A percentile compares a stretch with the other conserved stretches of the same genome.
phyloP scores from a whole-genome alignment of 2,888 invertebrate species.

The Leptinotarsa peninsularis region DNA sequence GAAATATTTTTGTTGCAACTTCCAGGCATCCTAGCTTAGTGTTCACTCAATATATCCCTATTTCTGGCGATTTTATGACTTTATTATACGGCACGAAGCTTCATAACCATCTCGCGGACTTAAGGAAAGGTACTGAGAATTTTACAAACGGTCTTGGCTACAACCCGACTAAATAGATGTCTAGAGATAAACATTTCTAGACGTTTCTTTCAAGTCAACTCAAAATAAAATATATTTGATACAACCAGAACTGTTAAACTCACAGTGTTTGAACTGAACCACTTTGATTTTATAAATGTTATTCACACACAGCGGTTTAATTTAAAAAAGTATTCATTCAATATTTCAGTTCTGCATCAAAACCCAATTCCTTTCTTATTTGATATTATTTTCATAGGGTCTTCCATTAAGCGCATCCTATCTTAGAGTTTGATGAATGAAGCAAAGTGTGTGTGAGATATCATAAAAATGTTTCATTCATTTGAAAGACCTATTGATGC shows the following conservation, averaged over 20 bases:
- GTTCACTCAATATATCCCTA: slow-evolving; percentile 68
- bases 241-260: neutral
- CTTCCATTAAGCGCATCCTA: too few species aligned
- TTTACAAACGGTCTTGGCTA: slow-evolving; percentile 50
- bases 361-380: too few species aligned
- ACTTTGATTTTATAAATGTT: too few species aligned
- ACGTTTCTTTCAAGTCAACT: neutral
- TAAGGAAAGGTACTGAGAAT: slow-evolving; percentile 62
- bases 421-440: too few species aligned
- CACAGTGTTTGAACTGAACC: too few species aligned
- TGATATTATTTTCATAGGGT: too few species aligned
- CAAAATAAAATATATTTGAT: neutral
- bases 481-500: too few species aligned
- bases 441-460: too few species aligned
- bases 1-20: slow-evolving; percentile 66
- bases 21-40: slow-evolving; percentile 59
- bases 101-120: slow-evolving; percentile 65
- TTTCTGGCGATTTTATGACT: slow-evolving; percentile 68
- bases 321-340: too few species aligned
- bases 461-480: too few species aligned
- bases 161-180: slow-evolving; percentile 7
- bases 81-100: slow-evolving; percentile 67
- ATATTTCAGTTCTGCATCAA: too few species aligned
- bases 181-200: neutral
- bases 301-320: too few species aligned